A percentile compares a stretch with the other conserved stretches of the same genome.
Evolutionary conservation across 2,888 invertebrate genomes (phyloP).

Genomic region (Habrosyne pyritoides): DNA sequence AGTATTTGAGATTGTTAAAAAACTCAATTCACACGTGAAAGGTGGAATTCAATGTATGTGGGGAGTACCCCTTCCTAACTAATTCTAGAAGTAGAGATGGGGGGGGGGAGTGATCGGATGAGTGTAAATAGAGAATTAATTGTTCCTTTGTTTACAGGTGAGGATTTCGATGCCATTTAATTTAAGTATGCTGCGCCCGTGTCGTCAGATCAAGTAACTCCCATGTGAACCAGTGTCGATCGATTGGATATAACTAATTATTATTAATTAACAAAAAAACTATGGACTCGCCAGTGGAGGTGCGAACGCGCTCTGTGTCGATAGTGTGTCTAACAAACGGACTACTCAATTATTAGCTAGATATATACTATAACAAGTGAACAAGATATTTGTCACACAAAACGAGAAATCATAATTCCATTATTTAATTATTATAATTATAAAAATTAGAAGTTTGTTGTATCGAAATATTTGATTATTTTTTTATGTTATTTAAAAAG

Average conservation of each 20-base stretch:
- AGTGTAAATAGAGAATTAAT: too few species aligned
- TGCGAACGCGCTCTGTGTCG: slow-evolving; percentile 28
- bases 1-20: too few species aligned
- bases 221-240: slow-evolving; percentile 67
- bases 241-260: slow-evolving; percentile 15
- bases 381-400: slow-evolving; percentile 20
- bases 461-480: slow-evolving; percentile 77
- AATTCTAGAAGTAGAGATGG: too few species aligned
- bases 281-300: slow-evolving; percentile 35
- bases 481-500: slow-evolving; percentile 79
- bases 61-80: too few species aligned
- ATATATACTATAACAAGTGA: slow-evolving; percentile 13
- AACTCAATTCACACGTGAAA: too few species aligned
- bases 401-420: slow-evolving; percentile 76
- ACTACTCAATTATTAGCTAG: slow-evolving; percentile 16
- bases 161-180: slow-evolving; percentile 81
- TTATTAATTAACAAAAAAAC: slow-evolving; percentile 20
- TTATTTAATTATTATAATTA: slow-evolving; percentile 64
- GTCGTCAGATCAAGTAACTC: slow-evolving; percentile 62
- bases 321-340: slow-evolving; percentile 24
- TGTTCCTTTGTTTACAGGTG: slow-evolving; percentile 59
- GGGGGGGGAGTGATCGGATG: too few species aligned
- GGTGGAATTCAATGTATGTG: too few species aligned
- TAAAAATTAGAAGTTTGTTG: slow-evolving; percentile 71
- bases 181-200: slow-evolving; percentile 76